A percentile compares a stretch with the other conserved stretches of the same genome.
Evolutionary conservation across 1,140 invertebrate species (phyloP).

Genomic region (Pogonomyrmex californicus): DNA sequence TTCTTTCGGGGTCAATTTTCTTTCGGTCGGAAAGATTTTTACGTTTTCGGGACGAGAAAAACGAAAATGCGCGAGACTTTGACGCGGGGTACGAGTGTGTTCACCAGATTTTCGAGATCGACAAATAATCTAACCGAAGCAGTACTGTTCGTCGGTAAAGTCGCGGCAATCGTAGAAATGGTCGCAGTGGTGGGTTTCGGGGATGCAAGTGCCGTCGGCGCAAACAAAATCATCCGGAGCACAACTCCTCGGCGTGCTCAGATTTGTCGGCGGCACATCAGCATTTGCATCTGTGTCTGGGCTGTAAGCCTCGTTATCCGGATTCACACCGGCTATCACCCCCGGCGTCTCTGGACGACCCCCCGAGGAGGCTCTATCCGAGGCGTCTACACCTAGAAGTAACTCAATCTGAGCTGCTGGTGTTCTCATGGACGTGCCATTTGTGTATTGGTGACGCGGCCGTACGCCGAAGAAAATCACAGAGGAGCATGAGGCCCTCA

Average conservation of each 20-base stretch:
- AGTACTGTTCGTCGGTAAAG: constrained; percentile 96
- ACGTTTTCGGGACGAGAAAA: too few relatives aligned
- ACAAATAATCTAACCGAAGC: constrained; percentile 89
- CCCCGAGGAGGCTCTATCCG: constrained; percentile 82
- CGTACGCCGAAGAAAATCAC: constrained; percentile 29
- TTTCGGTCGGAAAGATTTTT: too few relatives aligned
- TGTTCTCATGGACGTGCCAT: constrained; percentile 61
- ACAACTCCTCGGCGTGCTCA: constrained; percentile 84
- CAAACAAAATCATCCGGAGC: constrained; percentile 89
- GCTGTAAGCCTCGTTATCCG: constrained; percentile 79
- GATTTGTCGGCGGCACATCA: constrained; percentile 79
- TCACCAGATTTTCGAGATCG: constrained; percentile 81
- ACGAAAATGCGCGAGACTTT: neutral
- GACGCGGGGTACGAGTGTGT: constrained; percentile 47
- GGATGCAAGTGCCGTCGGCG: constrained; percentile 90
- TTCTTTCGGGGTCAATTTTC: neutral
- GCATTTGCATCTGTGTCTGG: constrained; percentile 77
- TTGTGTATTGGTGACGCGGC: constrained; percentile 6
- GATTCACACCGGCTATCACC: constrained; percentile 76
- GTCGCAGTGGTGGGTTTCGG: constrained; percentile 92
- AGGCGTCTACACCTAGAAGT: constrained; percentile 85
- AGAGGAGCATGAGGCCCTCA: neutral
- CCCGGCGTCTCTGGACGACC: constrained; percentile 77
- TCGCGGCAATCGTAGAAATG: constrained; percentile 96
- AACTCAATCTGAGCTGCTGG: constrained; percentile 84